A percentile compares a stretch with the other conserved stretches of the same genome.
phyloP scores from a whole-genome alignment of 1,140 invertebrate species.

The Papilio aristodemus region DNA sequence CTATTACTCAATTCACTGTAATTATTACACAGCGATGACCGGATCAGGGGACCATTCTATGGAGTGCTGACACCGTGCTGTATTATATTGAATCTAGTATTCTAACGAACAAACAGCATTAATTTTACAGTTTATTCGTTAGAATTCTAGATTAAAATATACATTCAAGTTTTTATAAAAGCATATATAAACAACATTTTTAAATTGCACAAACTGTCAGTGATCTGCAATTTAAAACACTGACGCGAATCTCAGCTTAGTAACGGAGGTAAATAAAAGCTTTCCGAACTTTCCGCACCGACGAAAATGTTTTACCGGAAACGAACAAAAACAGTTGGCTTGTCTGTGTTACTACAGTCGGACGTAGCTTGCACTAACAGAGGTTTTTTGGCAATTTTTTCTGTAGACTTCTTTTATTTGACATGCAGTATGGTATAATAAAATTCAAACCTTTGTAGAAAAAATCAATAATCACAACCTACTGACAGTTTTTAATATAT shows the following conservation, averaged over 20 bases:
- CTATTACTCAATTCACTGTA: too few relatives aligned
- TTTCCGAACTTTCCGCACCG: neutral
- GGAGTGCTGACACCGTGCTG: too few relatives aligned
- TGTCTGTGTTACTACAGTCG: neutral
- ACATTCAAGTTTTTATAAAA: too few relatives aligned
- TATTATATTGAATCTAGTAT: too few relatives aligned
- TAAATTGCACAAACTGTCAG: neutral
- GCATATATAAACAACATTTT: neutral
- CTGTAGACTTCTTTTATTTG: neutral
- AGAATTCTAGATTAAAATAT: too few relatives aligned
- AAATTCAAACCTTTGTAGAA: neutral
- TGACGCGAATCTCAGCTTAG: neutral
- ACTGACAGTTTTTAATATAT: too few relatives aligned
- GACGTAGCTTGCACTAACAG: neutral
- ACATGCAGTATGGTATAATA: neutral
- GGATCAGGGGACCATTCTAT: too few relatives aligned
- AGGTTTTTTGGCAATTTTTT: neutral
- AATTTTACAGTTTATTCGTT: too few relatives aligned
- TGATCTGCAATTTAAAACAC: neutral
- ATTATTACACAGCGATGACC: too few relatives aligned
- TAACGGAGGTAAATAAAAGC: neutral
- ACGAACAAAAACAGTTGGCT: neutral
- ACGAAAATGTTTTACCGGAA: conserved; percentile 3
- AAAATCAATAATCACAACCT: too few relatives aligned
- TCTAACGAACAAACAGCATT: too few relatives aligned